Conservation (phyloP, 2,113 vertebrate genomes). For the Osmerus eperlanus region DNA sequence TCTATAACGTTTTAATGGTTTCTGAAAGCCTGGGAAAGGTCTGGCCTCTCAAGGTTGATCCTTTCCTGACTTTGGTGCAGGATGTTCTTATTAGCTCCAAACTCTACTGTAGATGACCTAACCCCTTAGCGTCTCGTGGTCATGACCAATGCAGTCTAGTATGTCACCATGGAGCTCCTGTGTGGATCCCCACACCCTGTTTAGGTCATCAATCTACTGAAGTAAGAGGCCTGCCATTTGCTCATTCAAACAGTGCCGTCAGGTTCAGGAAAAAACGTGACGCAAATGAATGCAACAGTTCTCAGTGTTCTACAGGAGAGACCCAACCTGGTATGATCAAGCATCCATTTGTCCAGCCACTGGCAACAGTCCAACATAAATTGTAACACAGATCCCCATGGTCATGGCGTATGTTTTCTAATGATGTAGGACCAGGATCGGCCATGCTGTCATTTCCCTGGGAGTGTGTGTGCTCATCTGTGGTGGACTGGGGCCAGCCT, state of each 20-base stretch:
- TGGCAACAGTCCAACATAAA: not conserved
- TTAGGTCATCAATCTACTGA: constrained; percentile 3
- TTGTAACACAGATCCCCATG: constrained; percentile 81
- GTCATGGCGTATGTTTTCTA: constrained; percentile 86
- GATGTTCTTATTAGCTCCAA: too few species aligned
- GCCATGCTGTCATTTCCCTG: constrained; percentile 83
- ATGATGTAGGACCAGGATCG: constrained; percentile 85
- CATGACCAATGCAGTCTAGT: not conserved
- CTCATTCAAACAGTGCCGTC: not conserved
- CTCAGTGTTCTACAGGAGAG: not conserved
- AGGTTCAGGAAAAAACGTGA: not conserved
- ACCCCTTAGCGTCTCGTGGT: not conserved
- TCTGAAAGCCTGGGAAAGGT: too few species aligned
- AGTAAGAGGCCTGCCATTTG: not conserved
- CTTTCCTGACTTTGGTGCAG: too few species aligned
- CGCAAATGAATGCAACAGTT: not conserved
- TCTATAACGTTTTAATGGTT: too few species aligned
- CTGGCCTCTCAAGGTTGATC: too few species aligned
- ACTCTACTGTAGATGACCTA: not conserved
- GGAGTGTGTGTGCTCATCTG: constrained; percentile 79
- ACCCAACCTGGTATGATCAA: not conserved
- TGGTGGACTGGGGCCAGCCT: constrained; percentile 79
- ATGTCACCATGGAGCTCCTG: not conserved
- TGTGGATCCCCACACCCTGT: not conserved
- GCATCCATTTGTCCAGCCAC: not conserved